Conservation (phyloP, 2,797 vertebrate species). For the Enoplosus armatus region DNA sequence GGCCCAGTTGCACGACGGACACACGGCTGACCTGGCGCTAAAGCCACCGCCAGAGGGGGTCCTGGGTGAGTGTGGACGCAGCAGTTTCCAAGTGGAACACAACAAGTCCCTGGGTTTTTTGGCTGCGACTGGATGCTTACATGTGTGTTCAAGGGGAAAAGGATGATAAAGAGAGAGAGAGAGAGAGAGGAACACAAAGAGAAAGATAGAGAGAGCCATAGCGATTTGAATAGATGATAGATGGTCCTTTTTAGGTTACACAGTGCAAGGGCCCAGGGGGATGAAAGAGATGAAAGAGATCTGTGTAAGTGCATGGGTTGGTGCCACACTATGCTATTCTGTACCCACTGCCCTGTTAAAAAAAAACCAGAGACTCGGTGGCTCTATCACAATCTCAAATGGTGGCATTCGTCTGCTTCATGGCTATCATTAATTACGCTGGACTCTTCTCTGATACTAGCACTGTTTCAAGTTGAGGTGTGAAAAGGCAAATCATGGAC, state of each 20-base stretch:
- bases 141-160: slow-evolving; percentile 53
- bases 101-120: slow-evolving; percentile 42
- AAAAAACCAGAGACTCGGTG: slow-evolving; percentile 51
- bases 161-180: slow-evolving; percentile 30
- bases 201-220: slow-evolving; percentile 16
- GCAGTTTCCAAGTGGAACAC: slow-evolving; percentile 48
- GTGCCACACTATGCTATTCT: slow-evolving; percentile 53
- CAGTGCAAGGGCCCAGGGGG: slow-evolving; percentile 55
- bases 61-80: slow-evolving; percentile 49
- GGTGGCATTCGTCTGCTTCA: slow-evolving; percentile 68
- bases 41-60: slow-evolving; percentile 54
- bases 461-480: slow-evolving; percentile 56
- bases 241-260: slow-evolving; percentile 71
- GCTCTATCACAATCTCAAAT: slow-evolving; percentile 68
- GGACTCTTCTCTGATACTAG: slow-evolving; percentile 69
- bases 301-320: slow-evolving; percentile 60
- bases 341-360: slow-evolving; percentile 43
- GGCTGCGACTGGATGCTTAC: slow-evolving; percentile 19
- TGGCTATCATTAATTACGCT: slow-evolving; percentile 78
- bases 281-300: slow-evolving; percentile 59
- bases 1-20: slow-evolving; percentile 37
- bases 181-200: slow-evolving; percentile 2
- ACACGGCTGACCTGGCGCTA: slow-evolving; percentile 60
- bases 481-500: slow-evolving; percentile 44
- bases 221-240: slow-evolving; percentile 71